Base-by-base conservation (phyloP, 2,113 vertebrate genomes). In the Pelvicachromis taeniatus region DNA sequence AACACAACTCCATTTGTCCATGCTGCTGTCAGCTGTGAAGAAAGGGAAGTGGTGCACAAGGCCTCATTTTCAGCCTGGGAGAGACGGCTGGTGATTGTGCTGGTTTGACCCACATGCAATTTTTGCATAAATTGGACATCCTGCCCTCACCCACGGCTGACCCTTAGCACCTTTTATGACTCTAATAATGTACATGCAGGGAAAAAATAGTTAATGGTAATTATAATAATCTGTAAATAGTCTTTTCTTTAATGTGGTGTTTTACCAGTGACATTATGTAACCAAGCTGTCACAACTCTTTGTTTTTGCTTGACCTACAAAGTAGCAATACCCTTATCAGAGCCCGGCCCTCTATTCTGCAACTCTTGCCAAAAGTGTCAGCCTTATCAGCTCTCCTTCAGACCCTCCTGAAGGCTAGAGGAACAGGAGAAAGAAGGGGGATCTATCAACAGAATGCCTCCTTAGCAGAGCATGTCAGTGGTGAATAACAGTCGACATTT, bases 1-100 rank as follows among this genome's bases (percentile, higher is more conserved):
- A 40, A 88, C 89, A 85, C 89, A 87, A 87, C 87, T 88, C 93
- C 92, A 95, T 95, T 95, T 95, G 95, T 95, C 88, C 90, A 23
- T 17, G 86, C 83, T 55, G 85, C 89, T 95, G 95, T 95, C 93
- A 93, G 90, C 93, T 92, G 90, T 80, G 82, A 90, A 94, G 92
- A 94, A 95, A 92, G 82, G 86, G 89, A 92, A 87, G 87, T 35
- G 80, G 87, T 38, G 59, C 33, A 90, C 91, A 83, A 85, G 93
- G 81, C 84, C 78, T 87, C 82, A 86, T 93, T 95, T 93, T 95
- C 88, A 63, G 56, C 65, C 61, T 45, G 85, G 87, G 84, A 77
- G 75, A 84, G 89, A 85, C 7, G 42, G 75, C 81, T 58, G 56
- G 26, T 11, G 61, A 91, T 85, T 83, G 79, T 77, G 87, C 77